Conservation (phyloP, 2,797 vertebrate species). For the Taeniopygia guttata region DNA sequence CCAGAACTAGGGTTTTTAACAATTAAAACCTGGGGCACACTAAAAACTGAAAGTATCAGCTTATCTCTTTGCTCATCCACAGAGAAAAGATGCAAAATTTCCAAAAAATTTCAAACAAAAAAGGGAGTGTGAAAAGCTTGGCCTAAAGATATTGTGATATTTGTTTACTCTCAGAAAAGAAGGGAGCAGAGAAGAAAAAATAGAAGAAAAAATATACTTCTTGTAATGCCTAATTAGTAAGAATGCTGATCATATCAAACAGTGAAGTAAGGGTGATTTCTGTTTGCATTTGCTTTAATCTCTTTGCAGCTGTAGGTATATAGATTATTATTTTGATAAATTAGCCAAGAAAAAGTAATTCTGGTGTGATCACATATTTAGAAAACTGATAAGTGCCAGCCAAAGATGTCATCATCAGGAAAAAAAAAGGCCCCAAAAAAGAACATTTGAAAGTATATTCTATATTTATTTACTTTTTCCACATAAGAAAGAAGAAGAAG, state of each 20-base stretch:
- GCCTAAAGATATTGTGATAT: background rate
- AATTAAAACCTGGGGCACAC: background rate
- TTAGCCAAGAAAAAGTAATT: background rate
- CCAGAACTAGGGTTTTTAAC: background rate
- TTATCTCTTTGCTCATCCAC: background rate
- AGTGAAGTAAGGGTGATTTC: background rate
- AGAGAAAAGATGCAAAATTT: background rate
- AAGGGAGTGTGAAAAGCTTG: background rate
- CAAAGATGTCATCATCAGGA: background rate
- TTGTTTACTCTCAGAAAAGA: background rate
- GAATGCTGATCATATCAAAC: background rate
- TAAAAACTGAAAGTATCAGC: background rate
- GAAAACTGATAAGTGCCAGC: background rate
- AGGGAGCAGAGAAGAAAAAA: background rate
- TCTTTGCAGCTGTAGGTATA: background rate
- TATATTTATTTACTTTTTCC: background rate
- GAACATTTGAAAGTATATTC: background rate
- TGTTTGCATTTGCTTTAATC: background rate
- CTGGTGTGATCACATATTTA: background rate
- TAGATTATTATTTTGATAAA: background rate
- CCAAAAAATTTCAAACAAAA: background rate
- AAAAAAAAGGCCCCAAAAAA: background rate
- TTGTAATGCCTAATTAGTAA: background rate
- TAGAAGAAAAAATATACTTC: background rate
- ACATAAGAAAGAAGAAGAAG: background rate